Conservation (phyloP, 2,888 invertebrate genomes). For the Erebia ligea region DNA sequence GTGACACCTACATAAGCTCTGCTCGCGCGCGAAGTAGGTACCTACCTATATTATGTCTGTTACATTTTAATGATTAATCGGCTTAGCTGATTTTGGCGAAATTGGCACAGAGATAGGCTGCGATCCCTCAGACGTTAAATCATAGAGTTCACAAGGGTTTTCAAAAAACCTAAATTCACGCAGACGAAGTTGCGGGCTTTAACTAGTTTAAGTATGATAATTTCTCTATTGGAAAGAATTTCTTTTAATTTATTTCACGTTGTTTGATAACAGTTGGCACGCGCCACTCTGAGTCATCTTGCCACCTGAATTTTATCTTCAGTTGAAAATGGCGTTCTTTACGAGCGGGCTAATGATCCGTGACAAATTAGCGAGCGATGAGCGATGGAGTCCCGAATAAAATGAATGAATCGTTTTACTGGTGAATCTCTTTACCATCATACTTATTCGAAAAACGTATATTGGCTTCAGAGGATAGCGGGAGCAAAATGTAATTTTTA, state of each 20-base stretch:
- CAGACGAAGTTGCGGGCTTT: neutral
- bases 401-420: slow-evolving; percentile 12
- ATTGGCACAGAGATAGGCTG: too few species aligned
- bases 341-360: slow-evolving; percentile 61
- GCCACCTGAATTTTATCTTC: slow-evolving; percentile 66
- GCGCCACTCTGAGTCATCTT: slow-evolving; percentile 57
- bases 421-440: neutral
- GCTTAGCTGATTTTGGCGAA: too few species aligned
- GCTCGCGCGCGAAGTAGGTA: too few species aligned
- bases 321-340: slow-evolving; percentile 57
- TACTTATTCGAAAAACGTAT: too few species aligned
- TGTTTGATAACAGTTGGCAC: slow-evolving; percentile 67
- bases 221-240: slow-evolving; percentile 24
- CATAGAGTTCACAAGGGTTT: neutral
- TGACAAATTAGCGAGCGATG: slow-evolving; percentile 56
- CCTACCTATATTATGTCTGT: too few species aligned
- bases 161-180: neutral
- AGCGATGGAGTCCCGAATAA: slow-evolving; percentile 26
- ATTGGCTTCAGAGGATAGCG: too few species aligned
- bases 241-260: slow-evolving; percentile 45
- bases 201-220: neutral
- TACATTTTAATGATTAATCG: too few species aligned
- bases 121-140: too few species aligned
- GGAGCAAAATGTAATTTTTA: too few species aligned
- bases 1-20: too few species aligned